Evolutionary conservation across 2,113 vertebrate genomes (phyloP).

Genomic region (human): GRCh38 chr12:52844001-52844500

Average conservation of each 20-base stretch:
- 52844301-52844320: background rate
- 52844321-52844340: background rate
- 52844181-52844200: conserved; percentile 59
- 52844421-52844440: background rate
- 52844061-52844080: fast-evolving
- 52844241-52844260: background rate
- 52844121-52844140: conserved; percentile 61
- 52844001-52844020: background rate
- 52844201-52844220: conserved; percentile 72
- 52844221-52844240: background rate
- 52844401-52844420: background rate
- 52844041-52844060: background rate
- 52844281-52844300: background rate
- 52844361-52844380: background rate
- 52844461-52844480: background rate
- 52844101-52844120: conserved; percentile 58
- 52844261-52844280: background rate
- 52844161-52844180: conserved; percentile 47
- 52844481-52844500: background rate
- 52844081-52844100: conserved; percentile 38
- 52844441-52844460: background rate
- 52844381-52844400: fast-evolving
- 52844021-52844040: fast-evolving
- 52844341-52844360: background rate
- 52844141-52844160: conserved; percentile 58